Conservation (phyloP, 2,888 invertebrate genomes). For the Colletes collaris region DNA sequence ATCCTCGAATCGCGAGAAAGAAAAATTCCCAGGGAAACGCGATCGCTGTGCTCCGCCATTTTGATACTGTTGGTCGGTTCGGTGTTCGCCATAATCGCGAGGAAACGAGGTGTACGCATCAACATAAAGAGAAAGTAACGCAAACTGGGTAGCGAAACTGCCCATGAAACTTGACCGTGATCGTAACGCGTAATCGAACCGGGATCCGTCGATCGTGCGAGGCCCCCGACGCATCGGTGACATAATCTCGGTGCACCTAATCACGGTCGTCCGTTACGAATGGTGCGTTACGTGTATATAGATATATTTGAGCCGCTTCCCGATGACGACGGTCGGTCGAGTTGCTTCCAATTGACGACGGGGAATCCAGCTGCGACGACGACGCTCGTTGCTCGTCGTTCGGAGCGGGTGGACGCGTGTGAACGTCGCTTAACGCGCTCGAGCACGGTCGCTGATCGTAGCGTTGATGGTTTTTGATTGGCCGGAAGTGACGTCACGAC, state of each 20-base stretch:
- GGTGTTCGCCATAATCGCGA: too few relatives aligned
- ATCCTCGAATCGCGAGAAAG: too few relatives aligned
- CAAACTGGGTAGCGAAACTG: neutral
- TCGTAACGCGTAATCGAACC: neutral
- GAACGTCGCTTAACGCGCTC: slow-evolving; percentile 60
- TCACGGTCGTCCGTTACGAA: neutral
- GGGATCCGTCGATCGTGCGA: slow-evolving; percentile 5
- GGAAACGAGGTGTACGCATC: too few relatives aligned
- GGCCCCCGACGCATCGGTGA: slow-evolving; percentile 2
- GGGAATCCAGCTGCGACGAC: slow-evolving; percentile 21
- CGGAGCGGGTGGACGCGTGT: slow-evolving; percentile 44
- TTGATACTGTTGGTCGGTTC: too few relatives aligned
- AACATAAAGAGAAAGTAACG: slow-evolving; percentile 7
- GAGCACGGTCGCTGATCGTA: slow-evolving; percentile 49
- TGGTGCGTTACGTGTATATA: too few relatives aligned
- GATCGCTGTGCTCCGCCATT: too few relatives aligned
- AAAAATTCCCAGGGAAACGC: too few relatives aligned
- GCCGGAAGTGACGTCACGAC: slow-evolving; percentile 82
- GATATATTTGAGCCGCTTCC: neutral
- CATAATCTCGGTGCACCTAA: slow-evolving; percentile 21
- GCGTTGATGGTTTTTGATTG: slow-evolving; percentile 82
- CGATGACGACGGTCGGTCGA: slow-evolving; percentile 43
- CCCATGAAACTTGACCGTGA: slow-evolving; percentile 2
- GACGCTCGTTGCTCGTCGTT: neutral
- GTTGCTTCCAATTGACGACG: slow-evolving; percentile 74